Conservation (phyloP, 2,888 invertebrate species). For the Chrysina gloriosa region DNA sequence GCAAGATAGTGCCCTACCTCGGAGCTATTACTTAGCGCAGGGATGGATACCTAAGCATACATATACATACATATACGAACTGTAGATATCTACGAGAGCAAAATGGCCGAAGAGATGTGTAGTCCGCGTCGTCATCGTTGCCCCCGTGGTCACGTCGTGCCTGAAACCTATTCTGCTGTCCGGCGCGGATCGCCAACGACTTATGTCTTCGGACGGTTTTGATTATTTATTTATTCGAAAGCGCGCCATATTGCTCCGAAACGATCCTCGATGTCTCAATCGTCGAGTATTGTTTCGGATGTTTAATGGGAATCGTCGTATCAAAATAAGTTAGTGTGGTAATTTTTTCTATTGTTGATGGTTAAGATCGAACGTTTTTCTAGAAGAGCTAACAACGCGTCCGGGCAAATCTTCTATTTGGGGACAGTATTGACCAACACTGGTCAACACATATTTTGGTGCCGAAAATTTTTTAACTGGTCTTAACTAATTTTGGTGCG, state of each 20-base stretch:
- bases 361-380: too few species aligned
- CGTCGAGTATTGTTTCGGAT: background rate
- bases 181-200: slow-evolving; percentile 56
- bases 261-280: slow-evolving; percentile 33
- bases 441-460: too few species aligned
- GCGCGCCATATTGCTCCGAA: slow-evolving; percentile 30
- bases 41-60: background rate
- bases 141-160: slow-evolving; percentile 58
- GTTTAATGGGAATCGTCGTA: slow-evolving; percentile 1
- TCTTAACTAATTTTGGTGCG: too few species aligned
- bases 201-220: slow-evolving; percentile 60
- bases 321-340: too few species aligned
- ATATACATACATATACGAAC: slow-evolving; percentile 3
- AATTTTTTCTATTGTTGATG: too few species aligned
- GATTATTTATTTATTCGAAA: slow-evolving; percentile 41
- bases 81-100: background rate
- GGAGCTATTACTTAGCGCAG: background rate
- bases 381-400: too few species aligned
- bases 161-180: slow-evolving; percentile 62
- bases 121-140: slow-evolving; percentile 22
- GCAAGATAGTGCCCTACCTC: background rate
- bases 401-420: too few species aligned
- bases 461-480: too few species aligned
- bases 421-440: too few species aligned
- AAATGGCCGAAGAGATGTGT: slow-evolving; percentile 34